Base-by-base conservation (phyloP, 2,113 vertebrate species). In the Pholis gunnellus region DNA sequence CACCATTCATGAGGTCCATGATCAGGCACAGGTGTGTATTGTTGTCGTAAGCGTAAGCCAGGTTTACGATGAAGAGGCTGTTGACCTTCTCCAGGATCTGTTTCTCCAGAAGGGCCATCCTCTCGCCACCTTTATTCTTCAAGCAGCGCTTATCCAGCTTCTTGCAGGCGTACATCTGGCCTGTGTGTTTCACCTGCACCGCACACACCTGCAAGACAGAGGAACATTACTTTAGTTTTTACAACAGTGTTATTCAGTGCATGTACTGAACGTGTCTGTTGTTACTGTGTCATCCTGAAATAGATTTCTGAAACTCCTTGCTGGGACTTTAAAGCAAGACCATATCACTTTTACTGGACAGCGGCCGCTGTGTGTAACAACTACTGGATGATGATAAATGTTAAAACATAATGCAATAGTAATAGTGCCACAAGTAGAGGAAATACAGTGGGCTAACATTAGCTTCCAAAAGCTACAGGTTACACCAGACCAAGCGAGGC, bases 101-200 rank as follows among this genome's bases (percentile, higher is more conserved):
- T 88, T 99, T 99, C 91, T 99, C 98, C 61, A 95, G 67, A 2
- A 99, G 93, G 18, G 97, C 97, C 95, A 98, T 95, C 76, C 94
- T 96, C 92, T 98, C 96, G 0, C 96, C 96, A 0, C 93, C 63
- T 94, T 97, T 97, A 93, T 98, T 98, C 95, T 99, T 98, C 75
- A 99, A 87, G 0, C 94, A 90, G 79, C 95, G 96, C 90, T 99
- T 99, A 78, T 97, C 95, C 85, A 98, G 93, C 89, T 99, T 99
- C 91, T 99, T 98, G 92, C 96, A 98, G 69, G 97, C 97, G 13
- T 99, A 98, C 97, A 98, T 97, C 87, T 97, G 96, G 1, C 98
- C 97, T 0, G 97, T 97, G 88, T 95, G 95, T 85, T 96, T 98
- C 68, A 96, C 97, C 81, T 99, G 97, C 64, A 95, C 95, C 0